Evolutionary conservation across 2,888 invertebrate species (phyloP), one percentile per base, ranked within the genome.

Genomic region (Lithophane socia): DNA sequence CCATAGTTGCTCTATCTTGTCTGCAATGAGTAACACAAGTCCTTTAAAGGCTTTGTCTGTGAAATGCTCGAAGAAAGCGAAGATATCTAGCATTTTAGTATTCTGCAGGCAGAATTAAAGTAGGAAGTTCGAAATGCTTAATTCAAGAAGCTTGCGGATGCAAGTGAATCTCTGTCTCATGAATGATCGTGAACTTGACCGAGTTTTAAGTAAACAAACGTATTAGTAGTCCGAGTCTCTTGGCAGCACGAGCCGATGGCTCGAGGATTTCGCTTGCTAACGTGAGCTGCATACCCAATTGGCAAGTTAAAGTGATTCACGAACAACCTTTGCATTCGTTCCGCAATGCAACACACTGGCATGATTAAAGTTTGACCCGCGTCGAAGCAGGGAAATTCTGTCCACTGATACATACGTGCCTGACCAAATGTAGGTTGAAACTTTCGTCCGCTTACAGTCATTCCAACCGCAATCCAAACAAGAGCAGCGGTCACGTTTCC

Each of bases 391-490:
- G 94, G 95, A 95, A 95, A 95, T 94, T 94, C 89, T 89, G 92
- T 90, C 90, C 91, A 91, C 86, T 93, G 91, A 93, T 93, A 94
- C 92, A 93, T 93, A 94, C 94, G 93, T 93, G 93, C 93, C 91
- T 91, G 89, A 91, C 90, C 88, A 88, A 84, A 95, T 94, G 94
- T 96, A 93, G 95, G 95, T 92, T 94, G 92, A 90, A 92, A 95
- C 95, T 96, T 96, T 96, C 96, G 93, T 95, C 93, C 91, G 92
- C 90, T 91, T 91, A 90, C 90, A 92, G 92, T 90, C 90, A 92
- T 92, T 92, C 90, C 91, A 93, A 95, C 95, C 94, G 94, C 95
- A 95, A 92, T 91, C 88, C 93, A 95, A 96, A 95, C 93, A 95
- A 94, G 93, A 94, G 88, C 93, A 88, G 88, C 90, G 92, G 93